Evolutionary conservation across 2,797 vertebrate species (phyloP), one percentile per base, ranked within the genome.

Genomic region (Okamejei kenojei): DNA sequence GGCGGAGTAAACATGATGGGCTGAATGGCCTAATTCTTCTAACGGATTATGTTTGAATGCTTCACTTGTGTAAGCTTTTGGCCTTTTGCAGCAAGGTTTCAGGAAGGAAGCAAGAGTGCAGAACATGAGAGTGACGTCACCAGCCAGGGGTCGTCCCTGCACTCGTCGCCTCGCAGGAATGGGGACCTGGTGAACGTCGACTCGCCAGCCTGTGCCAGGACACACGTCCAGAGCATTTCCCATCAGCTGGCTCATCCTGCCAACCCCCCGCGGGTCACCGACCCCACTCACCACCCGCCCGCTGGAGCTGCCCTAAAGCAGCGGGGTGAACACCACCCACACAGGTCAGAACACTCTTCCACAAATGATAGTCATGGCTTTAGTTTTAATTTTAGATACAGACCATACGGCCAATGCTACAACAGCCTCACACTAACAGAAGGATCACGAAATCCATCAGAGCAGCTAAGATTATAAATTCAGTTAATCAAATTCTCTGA

Each of bases 181-280:
- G 97, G 98, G 94, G 97, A 95, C 0, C 93, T 97, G 90, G 94
- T 96, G 93, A 97, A 96, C 95, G 96, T 97, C 1, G 96, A 97
- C 94, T 97, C 98, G 0, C 96, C 97, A 0, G 93, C 94, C 93
- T 95, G 93, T 74, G 96, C 94, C 80, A 95, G 96, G 94, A 97
- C 96, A 94, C 96, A 96, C 94, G 97, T 98, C 93, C 97, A 95
- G 94, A 98, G 97, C 0, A 96, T 98, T 93, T 94, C 96, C 78
- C 98, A 97, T 76, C 97, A 97, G 0, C 96, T 96, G 0, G 96
- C 97, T 0, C 96, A 96, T 26, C 0, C 94, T 0, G 97, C 97
- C 11, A 63, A 65, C 3, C 93, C 96, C 58, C 95, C 94, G 65
- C 95, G 96, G 94, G 73, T 94, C 2, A 94, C 95, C 3, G 96